Conservation (phyloP, 2,888 invertebrate species). For the Drosophila subsilvestris region DNA sequence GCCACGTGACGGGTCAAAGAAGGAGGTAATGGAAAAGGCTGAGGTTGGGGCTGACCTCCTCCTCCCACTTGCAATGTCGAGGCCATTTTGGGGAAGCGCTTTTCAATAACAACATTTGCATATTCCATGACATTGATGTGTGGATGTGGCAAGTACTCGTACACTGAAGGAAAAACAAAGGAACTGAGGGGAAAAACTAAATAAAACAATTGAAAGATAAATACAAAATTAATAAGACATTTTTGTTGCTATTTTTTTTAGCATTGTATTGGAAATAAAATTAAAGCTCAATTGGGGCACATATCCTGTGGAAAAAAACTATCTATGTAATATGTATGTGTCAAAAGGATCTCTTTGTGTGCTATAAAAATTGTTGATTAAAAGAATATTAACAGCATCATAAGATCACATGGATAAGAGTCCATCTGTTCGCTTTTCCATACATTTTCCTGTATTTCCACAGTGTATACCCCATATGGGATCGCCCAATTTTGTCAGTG, state of each 20-base stretch:
- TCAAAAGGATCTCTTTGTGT: too few species aligned
- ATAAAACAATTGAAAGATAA: background rate
- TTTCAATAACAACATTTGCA: slow-evolving; percentile 73
- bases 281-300: too few species aligned
- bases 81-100: slow-evolving; percentile 35
- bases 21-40: background rate
- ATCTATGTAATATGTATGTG: too few species aligned
- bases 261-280: too few species aligned
- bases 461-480: background rate
- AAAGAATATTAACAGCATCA: too few species aligned
- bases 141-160: slow-evolving; percentile 25
- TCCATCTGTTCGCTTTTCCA: too few species aligned
- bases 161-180: background rate
- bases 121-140: slow-evolving; percentile 50
- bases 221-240: too few species aligned
- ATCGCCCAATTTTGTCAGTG: background rate
- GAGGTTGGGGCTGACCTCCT: background rate
- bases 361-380: too few species aligned
- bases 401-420: too few species aligned
- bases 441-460: background rate
- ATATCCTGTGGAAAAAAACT: too few species aligned
- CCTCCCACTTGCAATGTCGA: slow-evolving; percentile 28
- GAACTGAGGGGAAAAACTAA: background rate
- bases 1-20: slow-evolving; percentile 34
- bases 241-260: too few species aligned